Evolutionary conservation across 2,888 invertebrate species (phyloP).

Genomic region (Caenorhabditis uteleia): DNA sequence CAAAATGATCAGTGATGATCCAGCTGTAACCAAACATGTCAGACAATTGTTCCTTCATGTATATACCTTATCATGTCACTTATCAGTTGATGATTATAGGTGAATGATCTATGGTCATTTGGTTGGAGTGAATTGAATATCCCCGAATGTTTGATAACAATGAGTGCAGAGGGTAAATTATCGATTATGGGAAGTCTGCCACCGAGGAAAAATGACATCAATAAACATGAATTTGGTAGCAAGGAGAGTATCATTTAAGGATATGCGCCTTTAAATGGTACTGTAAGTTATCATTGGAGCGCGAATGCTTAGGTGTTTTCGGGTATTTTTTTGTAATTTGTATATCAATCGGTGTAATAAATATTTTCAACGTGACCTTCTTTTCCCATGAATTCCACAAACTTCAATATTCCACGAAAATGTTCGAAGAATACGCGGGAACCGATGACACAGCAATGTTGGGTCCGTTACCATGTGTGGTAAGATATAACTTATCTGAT

Average conservation of each 20-base stretch:
- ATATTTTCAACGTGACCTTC: no score
- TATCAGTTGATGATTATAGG: constrained; percentile 21
- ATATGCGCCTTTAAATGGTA: no score
- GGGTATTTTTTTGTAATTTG: no score
- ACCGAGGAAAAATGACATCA: constrained; percentile 40
- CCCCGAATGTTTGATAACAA: constrained; percentile 43
- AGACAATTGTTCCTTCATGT: constrained; percentile 46
- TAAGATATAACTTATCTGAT: no score
- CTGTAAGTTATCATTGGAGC: no score
- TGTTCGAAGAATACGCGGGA: no score
- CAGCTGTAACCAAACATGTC: constrained; percentile 35
- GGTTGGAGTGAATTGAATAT: constrained; percentile 48
- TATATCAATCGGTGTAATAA: no score
- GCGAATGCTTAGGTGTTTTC: no score
- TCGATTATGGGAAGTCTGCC: constrained; percentile 20
- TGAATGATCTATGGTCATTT: constrained; percentile 49
- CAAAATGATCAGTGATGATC: constrained; percentile 40
- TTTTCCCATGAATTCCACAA: no score
- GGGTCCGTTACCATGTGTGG: no score
- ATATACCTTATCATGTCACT: background rate
- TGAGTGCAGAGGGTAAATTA: constrained; percentile 22
- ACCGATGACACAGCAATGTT: no score
- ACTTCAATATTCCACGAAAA: no score
- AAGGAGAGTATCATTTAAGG: constrained; percentile 48
- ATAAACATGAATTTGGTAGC: constrained; percentile 46